phyloP scores from a whole-genome alignment of 2,888 invertebrate species.

The Drosophila fungiperda region DNA sequence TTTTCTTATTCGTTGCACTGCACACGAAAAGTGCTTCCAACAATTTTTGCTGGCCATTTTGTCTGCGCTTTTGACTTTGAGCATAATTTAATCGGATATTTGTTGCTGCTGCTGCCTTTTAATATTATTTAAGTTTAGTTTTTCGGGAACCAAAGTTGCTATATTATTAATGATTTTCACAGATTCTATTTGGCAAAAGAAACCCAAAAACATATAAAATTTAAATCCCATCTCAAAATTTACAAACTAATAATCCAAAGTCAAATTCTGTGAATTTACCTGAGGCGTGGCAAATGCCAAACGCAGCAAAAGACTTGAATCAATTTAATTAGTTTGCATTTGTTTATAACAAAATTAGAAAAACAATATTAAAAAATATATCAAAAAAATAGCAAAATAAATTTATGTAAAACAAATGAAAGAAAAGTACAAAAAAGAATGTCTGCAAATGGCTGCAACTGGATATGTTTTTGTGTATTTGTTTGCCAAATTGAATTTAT shows the following conservation, averaged over 20 bases:
- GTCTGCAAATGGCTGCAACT: constrained; percentile 48
- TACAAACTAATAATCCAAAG: constrained; percentile 8
- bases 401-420: constrained; percentile 7
- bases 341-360: constrained; percentile 34
- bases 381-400: neutral
- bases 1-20: constrained; percentile 65
- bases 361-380: constrained; percentile 5
- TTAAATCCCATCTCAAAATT: constrained; percentile 48
- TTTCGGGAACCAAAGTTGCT: constrained; percentile 21
- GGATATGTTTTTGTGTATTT: constrained; percentile 40
- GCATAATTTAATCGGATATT: constrained; percentile 82
- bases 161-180: constrained; percentile 46
- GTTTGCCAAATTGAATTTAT: constrained; percentile 80
- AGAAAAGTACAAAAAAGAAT: constrained; percentile 48
- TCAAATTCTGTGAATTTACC: constrained; percentile 27
- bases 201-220: constrained; percentile 16
- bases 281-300: neutral
- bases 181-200: constrained; percentile 54
- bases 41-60: constrained; percentile 72
- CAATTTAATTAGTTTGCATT: constrained; percentile 72
- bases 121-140: constrained; percentile 71
- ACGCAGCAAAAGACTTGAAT: constrained; percentile 62
- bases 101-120: constrained; percentile 56
- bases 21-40: constrained; percentile 68
- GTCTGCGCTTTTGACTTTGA: constrained; percentile 79